Percentiles rank a stretch among this genome's conserved stretches.
Evolutionary conservation across 1,140 invertebrate species (phyloP).

Genomic region (Eueides isabella): DNA sequence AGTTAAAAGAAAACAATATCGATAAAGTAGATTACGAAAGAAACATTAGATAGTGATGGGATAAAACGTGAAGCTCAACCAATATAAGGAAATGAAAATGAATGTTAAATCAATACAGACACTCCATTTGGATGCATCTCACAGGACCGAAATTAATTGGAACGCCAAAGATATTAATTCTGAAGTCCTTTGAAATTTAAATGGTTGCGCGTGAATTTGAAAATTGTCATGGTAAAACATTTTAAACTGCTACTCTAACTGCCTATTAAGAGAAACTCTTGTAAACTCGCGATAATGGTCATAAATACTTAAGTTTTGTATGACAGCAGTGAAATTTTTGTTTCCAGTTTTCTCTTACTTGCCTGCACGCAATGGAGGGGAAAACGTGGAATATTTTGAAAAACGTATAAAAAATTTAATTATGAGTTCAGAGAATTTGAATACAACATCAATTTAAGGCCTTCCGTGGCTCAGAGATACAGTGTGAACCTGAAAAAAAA

Average conservation of each 20-base stretch:
- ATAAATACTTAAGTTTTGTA: background rate
- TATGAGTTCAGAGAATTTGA: too few relatives aligned
- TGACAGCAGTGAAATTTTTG: background rate
- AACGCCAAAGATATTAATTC: conserved; percentile 25
- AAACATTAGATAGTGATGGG: too few relatives aligned
- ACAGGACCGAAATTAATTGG: conserved; percentile 26
- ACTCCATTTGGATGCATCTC: conserved; percentile 23
- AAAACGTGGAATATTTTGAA: too few relatives aligned
- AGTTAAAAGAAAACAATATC: too few relatives aligned
- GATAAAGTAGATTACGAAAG: too few relatives aligned
- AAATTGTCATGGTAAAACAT: conserved; percentile 31
- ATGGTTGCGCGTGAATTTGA: conserved; percentile 19
- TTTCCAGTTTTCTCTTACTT: too few relatives aligned
- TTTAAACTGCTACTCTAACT: conserved; percentile 30
- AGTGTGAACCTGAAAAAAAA: too few relatives aligned
- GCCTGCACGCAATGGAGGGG: too few relatives aligned
- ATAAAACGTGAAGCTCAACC: background rate
- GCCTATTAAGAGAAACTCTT: conserved; percentile 26
- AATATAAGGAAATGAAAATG: background rate
- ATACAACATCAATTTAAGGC: too few relatives aligned
- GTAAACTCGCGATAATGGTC: background rate
- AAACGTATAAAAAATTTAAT: too few relatives aligned
- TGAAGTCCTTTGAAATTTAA: conserved; percentile 33
- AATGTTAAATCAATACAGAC: conserved; percentile 11
- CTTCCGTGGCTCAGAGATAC: too few relatives aligned